A percentile compares a stretch with the other conserved stretches of the same genome.
Evolutionary conservation across 2,797 vertebrate genomes (phyloP).

Genomic region (Linurgus olivaceus): DNA sequence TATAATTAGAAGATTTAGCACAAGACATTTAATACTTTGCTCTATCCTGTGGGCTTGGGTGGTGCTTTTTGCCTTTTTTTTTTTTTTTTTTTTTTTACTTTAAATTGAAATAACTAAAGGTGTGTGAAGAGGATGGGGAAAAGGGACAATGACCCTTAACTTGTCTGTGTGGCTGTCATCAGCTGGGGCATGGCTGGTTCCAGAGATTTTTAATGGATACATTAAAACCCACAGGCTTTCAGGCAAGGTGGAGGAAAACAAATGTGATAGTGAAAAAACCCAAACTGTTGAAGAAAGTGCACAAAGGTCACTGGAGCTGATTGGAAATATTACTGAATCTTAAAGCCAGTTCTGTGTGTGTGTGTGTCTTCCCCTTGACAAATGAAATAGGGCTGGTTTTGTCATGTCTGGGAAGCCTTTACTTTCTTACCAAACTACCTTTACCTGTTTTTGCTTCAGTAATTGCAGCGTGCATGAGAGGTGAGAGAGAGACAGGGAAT

Average conservation of each 20-base stretch:
- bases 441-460: background rate
- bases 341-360: background rate
- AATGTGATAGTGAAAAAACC: background rate
- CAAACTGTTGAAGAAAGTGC: background rate
- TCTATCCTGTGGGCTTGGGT: background rate
- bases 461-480: background rate
- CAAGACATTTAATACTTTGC: background rate
- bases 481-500: background rate
- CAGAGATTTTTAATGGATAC: background rate
- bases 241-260: background rate
- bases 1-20: background rate
- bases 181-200: background rate
- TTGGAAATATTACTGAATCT: background rate
- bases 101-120: background rate
- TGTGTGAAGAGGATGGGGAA: background rate
- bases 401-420: background rate
- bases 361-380: background rate
- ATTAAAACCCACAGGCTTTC: background rate
- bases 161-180: background rate
- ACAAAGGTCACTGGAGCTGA: background rate
- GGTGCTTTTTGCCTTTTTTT: too few relatives aligned
- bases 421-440: background rate
- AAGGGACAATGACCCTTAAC: background rate
- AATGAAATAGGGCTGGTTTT: background rate
- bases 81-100: background rate